Percentiles rank a stretch among this genome's conserved stretches.
Conservation (phyloP, 2,797 vertebrate genomes). For the Semaprochilodus insignis region DNA sequence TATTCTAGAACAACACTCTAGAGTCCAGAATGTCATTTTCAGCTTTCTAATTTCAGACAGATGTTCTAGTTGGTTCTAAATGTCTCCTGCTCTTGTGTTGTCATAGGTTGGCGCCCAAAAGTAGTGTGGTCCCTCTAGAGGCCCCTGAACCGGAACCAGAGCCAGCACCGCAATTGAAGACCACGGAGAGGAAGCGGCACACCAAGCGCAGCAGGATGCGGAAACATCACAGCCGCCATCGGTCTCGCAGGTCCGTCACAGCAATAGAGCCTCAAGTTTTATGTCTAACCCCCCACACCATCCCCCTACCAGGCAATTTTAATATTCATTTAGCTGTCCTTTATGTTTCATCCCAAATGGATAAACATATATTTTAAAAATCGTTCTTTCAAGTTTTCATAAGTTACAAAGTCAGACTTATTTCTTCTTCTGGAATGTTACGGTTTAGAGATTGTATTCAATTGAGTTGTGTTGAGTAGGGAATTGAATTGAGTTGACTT, state of each 20-base stretch:
- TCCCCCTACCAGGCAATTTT: too few relatives aligned
- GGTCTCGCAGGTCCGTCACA: slow-evolving; percentile 80
- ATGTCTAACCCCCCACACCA: neutral
- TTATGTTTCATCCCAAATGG: too few relatives aligned
- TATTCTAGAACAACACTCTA: neutral
- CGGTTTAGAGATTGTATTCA: too few relatives aligned
- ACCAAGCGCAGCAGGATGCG: slow-evolving; percentile 74
- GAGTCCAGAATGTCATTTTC: neutral
- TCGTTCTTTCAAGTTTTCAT: too few relatives aligned
- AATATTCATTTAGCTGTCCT: too few relatives aligned
- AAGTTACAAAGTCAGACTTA: too few relatives aligned
- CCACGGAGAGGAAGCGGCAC: slow-evolving; percentile 73
- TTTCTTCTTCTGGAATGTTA: too few relatives aligned
- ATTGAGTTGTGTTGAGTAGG: too few relatives aligned
- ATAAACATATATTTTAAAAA: too few relatives aligned
- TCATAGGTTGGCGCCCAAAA: slow-evolving; percentile 62
- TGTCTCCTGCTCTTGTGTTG: slow-evolving; percentile 11
- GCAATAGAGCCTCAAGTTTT: neutral
- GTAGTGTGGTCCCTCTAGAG: slow-evolving; percentile 62
- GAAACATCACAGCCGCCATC: slow-evolving; percentile 70
- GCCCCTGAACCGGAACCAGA: slow-evolving; percentile 58
- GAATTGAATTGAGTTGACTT: too few relatives aligned
- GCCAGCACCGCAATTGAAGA: slow-evolving; percentile 54
- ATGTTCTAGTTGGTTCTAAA: neutral
- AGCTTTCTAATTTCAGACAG: neutral